phyloP scores from a whole-genome alignment of 2,888 invertebrate species.

The Thereva nobilitata region DNA sequence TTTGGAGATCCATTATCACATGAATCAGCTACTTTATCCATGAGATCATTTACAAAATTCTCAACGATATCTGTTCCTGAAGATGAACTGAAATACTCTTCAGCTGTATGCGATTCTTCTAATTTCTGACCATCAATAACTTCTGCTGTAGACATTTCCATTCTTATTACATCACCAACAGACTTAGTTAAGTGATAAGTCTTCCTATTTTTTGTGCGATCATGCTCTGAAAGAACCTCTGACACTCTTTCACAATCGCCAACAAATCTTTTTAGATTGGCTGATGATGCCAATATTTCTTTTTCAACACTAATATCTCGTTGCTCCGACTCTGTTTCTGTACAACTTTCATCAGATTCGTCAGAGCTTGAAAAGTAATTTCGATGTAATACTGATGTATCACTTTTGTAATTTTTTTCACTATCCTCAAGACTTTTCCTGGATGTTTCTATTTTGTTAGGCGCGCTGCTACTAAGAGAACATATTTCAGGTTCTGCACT shows the following conservation, averaged over 20 bases:
- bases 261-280: conserved; percentile 54
- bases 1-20: conserved; percentile 48
- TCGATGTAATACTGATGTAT: conserved; percentile 9
- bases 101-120: conserved; percentile 65
- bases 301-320: conserved; percentile 56
- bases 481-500: conserved; percentile 48
- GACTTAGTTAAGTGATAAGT: conserved; percentile 50
- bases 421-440: conserved; percentile 29
- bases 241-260: conserved; percentile 56
- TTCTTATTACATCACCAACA: conserved; percentile 44
- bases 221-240: conserved; percentile 54
- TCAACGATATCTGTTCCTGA: conserved; percentile 59
- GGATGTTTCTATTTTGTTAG: conserved; percentile 43
- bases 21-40: conserved; percentile 61
- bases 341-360: conserved; percentile 54
- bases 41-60: conserved; percentile 64
- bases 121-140: conserved; percentile 50
- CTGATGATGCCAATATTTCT: conserved; percentile 45
- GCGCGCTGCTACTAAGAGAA: conserved; percentile 44
- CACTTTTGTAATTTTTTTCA: conserved; percentile 28
- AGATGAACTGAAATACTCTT: conserved; percentile 66
- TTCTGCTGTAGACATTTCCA: conserved; percentile 43
- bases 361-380: conserved; percentile 47
- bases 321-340: conserved; percentile 56
- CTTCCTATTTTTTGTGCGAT: conserved; percentile 57